Evolutionary conservation across 2,797 vertebrate genomes (phyloP).

Genomic region (Brachymystax lenok): DNA sequence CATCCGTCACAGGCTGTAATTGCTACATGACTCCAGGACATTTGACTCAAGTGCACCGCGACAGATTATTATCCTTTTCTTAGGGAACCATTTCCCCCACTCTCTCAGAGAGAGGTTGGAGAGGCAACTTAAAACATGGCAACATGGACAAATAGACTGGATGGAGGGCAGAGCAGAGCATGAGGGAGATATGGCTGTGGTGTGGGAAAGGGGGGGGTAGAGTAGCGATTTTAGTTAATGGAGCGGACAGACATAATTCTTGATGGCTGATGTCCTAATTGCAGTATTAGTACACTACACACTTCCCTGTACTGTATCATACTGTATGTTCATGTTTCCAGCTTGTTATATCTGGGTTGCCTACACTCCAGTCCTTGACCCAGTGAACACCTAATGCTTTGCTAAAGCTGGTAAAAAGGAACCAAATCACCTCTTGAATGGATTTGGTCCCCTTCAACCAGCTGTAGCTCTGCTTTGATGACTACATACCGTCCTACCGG

Average conservation of each 20-base stretch:
- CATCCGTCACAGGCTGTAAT: slow-evolving; percentile 79
- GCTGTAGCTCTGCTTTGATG: slow-evolving; percentile 86
- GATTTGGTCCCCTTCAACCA: slow-evolving; percentile 99
- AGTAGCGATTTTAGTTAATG: slow-evolving; percentile 10
- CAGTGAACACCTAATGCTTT: slow-evolving; percentile 93
- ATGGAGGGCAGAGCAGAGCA: slow-evolving; percentile 49
- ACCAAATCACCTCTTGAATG: slow-evolving; percentile 99
- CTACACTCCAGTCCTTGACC: not conserved
- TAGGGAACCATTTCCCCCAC: slow-evolving; percentile 65
- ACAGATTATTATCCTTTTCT: slow-evolving; percentile 79
- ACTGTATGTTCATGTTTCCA: not conserved
- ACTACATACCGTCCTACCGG: slow-evolving; percentile 27
- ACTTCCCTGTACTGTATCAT: not conserved
- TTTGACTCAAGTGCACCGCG: slow-evolving; percentile 77
- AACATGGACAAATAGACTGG: slow-evolving; percentile 59
- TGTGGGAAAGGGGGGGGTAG: slow-evolving; percentile 16
- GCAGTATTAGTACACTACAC: not conserved
- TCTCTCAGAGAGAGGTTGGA: slow-evolving; percentile 24
- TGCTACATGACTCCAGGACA: slow-evolving; percentile 77
- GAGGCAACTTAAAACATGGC: slow-evolving; percentile 32
- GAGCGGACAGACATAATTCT: slow-evolving; percentile 23
- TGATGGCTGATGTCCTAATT: slow-evolving; percentile 27
- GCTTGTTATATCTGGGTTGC: not conserved
- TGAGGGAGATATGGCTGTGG: slow-evolving; percentile 49
- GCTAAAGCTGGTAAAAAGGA: slow-evolving; percentile 98